A percentile compares a stretch with the other conserved stretches of the same genome.
These are phyloP conservation scores for Protonemura montana DNA, from an alignment of 2,888 invertebrate genomes.

Conservation along the genomic window DNA sequence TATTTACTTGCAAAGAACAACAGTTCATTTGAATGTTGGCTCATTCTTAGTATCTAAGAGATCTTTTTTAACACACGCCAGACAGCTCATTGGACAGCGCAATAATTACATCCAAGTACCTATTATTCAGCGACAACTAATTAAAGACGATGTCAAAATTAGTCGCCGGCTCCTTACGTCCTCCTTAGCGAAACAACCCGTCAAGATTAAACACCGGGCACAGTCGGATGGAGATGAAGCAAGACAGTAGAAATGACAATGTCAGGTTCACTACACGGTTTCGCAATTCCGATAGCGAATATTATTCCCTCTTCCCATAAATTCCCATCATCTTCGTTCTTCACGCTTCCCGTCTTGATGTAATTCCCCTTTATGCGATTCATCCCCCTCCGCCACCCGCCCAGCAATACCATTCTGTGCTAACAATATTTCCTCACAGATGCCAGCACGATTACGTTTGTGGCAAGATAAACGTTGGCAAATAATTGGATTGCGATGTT, in stretches of 20 bases:
- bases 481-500: constrained; percentile 44
- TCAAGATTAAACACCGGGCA: background rate
- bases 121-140: background rate
- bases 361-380: constrained; percentile 31
- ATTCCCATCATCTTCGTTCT: constrained; percentile 13
- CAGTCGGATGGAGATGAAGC: background rate
- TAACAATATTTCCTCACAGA: constrained; percentile 30
- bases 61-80: background rate
- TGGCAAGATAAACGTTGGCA: constrained; percentile 42
- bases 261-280: background rate
- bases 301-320: constrained; percentile 17
- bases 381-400: constrained; percentile 31
- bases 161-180: background rate
- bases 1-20: background rate
- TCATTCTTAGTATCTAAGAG: too few relatives aligned
- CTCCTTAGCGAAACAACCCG: background rate
- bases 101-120: background rate
- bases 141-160: background rate
- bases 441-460: constrained; percentile 40
- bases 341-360: constrained; percentile 23
- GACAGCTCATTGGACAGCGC: background rate
- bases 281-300: constrained; percentile 1
- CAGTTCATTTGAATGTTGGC: background rate
- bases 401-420: constrained; percentile 20
- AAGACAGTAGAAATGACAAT: background rate